These are phyloP conservation scores for Rhadinocentrus ornatus DNA, from an alignment of 2,797 vertebrate genomes.

Conservation along the genomic window DNA sequence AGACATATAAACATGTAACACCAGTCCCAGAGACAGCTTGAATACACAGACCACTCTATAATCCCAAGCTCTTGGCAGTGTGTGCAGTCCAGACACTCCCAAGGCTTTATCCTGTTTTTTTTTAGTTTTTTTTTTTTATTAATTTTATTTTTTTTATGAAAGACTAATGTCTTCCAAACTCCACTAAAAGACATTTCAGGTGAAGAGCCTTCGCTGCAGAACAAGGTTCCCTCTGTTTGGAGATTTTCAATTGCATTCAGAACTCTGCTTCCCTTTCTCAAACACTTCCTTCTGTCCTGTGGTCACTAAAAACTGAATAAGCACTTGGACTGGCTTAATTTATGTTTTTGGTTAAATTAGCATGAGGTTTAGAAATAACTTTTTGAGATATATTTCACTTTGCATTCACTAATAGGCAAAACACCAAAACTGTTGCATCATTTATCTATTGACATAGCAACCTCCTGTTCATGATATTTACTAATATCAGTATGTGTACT, in stretches of 20 bases:
- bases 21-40: conserved; percentile 27
- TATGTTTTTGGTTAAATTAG: conserved; percentile 12
- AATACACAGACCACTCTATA: conserved; percentile 52
- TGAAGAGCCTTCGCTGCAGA: conserved; percentile 33
- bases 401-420: conserved; percentile 12
- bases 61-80: conserved; percentile 31
- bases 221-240: conserved; percentile 34
- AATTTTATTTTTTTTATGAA: conserved; percentile 17
- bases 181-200: conserved; percentile 44
- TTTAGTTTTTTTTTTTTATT: neutral
- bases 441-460: conserved; percentile 5
- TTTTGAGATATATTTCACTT: conserved; percentile 23
- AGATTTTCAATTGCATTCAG: conserved; percentile 50
- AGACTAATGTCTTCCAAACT: conserved; percentile 48
- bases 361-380: conserved; percentile 5
- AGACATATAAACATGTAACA: conserved; percentile 60
- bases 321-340: conserved; percentile 21
- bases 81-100: conserved; percentile 24
- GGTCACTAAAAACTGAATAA: conserved; percentile 19
- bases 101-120: conserved; percentile 33
- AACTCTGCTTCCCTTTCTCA: conserved; percentile 19
- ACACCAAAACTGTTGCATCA: neutral
- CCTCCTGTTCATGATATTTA: conserved; percentile 11
- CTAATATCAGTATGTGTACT: conserved; percentile 27
- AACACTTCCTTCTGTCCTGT: conserved; percentile 28